Evolutionary conservation across 2,113 vertebrate species (phyloP).

Genomic region (Hylia prasina): DNA sequence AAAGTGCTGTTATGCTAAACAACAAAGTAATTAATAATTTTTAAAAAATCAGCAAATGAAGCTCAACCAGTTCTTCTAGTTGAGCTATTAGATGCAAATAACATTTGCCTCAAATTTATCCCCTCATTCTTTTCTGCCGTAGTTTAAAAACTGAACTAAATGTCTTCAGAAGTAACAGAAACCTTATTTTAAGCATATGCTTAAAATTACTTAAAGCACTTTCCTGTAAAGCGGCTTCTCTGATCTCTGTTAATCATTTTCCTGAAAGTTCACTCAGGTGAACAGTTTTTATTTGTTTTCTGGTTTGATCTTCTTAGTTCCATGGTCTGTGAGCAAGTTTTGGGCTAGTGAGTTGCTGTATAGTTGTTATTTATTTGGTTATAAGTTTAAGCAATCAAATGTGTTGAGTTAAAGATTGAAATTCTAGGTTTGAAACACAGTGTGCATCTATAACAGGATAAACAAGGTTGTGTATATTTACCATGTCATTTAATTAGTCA

Average conservation of each 20-base stretch:
- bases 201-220: background rate
- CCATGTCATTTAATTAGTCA: background rate
- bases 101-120: background rate
- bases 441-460: background rate
- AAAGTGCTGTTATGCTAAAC: conserved; percentile 15
- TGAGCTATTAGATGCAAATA: background rate
- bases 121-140: background rate
- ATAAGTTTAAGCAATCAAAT: background rate
- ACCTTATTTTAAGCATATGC: background rate
- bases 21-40: background rate
- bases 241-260: background rate
- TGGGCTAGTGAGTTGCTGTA: background rate
- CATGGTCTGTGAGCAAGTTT: background rate
- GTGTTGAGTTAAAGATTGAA: background rate
- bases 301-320: background rate
- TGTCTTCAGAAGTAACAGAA: background rate
- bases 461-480: background rate
- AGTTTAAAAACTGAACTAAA: background rate
- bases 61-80: conserved; percentile 40
- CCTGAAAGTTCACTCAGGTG: background rate
- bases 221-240: background rate
- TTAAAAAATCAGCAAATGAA: background rate
- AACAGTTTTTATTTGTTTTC: background rate
- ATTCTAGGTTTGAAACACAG: background rate
- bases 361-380: background rate